Conservation (phyloP, 2,888 invertebrate genomes). For the Mechanitis mazaeus region DNA sequence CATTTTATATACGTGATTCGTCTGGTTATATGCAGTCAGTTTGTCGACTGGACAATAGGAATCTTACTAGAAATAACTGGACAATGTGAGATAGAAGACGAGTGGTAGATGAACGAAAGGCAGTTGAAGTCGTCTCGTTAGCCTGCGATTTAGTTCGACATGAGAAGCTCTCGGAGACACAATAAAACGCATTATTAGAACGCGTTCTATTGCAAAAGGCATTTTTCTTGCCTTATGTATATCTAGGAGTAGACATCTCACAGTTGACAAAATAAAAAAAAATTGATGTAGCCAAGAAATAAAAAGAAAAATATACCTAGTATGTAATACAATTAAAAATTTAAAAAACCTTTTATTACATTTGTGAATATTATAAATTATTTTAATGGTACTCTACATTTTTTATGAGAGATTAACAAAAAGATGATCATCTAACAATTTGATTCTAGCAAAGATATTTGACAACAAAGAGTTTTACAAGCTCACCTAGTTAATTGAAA, state of each 20-base stretch:
- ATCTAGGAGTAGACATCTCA: background rate
- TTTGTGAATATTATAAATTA: no score
- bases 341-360: no score
- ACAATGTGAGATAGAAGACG: slow-evolving; percentile 20
- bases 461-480: slow-evolving; percentile 33
- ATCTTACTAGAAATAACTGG: slow-evolving; percentile 3
- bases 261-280: background rate
- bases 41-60: slow-evolving; percentile 20
- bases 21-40: slow-evolving; percentile 9
- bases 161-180: slow-evolving; percentile 20
- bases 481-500: slow-evolving; percentile 32
- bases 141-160: slow-evolving; percentile 23
- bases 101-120: slow-evolving; percentile 16
- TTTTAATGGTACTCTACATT: no score
- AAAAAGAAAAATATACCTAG: no score
- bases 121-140: slow-evolving; percentile 23
- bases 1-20: background rate
- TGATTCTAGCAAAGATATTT: slow-evolving; percentile 19
- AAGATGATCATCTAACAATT: slow-evolving; percentile 7
- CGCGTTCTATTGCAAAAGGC: slow-evolving; percentile 14
- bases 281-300: background rate
- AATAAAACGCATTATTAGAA: slow-evolving; percentile 13
- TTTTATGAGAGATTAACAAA: no score
- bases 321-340: no score
- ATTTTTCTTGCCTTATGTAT: slow-evolving; percentile 11